A percentile compares a stretch with the other conserved stretches of the same genome.
Evolutionary conservation across 2,797 vertebrate genomes (phyloP).

Genomic region (Mus spretus): DNA sequence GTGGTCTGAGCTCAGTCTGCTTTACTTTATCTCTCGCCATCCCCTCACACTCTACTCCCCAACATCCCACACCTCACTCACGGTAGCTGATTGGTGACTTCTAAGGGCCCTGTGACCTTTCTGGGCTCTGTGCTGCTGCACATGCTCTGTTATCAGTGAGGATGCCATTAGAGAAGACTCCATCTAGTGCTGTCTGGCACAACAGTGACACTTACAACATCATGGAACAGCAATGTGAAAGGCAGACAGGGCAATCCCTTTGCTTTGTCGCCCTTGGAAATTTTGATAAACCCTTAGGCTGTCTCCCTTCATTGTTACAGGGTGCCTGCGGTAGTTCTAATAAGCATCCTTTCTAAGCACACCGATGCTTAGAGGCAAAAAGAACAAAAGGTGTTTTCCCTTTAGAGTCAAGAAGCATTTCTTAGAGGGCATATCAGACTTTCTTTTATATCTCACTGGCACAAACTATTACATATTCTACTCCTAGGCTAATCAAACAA

Average conservation of each 20-base stretch:
- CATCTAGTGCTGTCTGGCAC: background rate
- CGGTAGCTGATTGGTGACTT: background rate
- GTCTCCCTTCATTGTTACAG: conserved; percentile 28
- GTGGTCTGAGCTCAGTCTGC: conserved; percentile 6
- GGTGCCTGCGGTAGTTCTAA: background rate
- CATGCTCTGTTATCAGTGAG: conserved; percentile 40
- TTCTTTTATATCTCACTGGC: conserved; percentile 24
- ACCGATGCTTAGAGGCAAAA: conserved; percentile 33
- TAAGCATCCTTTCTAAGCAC: conserved; percentile 25
- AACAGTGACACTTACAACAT: conserved; percentile 25
- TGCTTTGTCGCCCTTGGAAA: conserved; percentile 54
- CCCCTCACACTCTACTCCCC: background rate
- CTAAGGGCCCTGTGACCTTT: conserved; percentile 9
- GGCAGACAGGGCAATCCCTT: background rate
- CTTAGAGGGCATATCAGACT: background rate
- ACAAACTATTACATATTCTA: conserved; percentile 17
- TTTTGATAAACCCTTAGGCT: conserved; percentile 16
- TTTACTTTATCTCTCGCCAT: conserved; percentile 22
- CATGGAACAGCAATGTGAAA: background rate
- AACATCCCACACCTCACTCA: background rate
- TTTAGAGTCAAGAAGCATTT: conserved; percentile 48
- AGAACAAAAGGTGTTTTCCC: background rate
- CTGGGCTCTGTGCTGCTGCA: conserved; percentile 24
- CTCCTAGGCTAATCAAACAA: conserved; percentile 29
- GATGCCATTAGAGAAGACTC: conserved; percentile 43